A percentile compares a stretch with the other conserved stretches of the same genome.
Conservation (phyloP, 2,797 vertebrate genomes). For the Sebastolobus alascanus region DNA sequence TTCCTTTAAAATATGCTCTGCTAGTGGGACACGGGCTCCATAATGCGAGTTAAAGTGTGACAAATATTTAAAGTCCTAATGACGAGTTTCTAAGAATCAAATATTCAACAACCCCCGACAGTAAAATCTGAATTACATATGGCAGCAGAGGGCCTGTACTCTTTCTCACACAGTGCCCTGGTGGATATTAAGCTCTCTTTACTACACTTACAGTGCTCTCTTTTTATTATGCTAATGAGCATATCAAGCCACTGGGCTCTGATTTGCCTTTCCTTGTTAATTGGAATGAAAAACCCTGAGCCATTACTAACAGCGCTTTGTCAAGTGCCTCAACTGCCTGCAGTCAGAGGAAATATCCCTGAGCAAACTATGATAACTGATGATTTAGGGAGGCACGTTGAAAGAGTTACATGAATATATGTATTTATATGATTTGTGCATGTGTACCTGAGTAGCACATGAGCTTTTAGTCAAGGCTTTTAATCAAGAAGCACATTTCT, state of each 20-base stretch:
- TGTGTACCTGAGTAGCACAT: slow-evolving; percentile 3
- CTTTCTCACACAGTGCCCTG: slow-evolving; percentile 46
- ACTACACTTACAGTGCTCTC: slow-evolving; percentile 59
- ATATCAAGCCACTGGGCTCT: slow-evolving; percentile 58
- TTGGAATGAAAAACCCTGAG: slow-evolving; percentile 56
- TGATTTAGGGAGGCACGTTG: slow-evolving; percentile 29
- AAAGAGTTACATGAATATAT: slow-evolving; percentile 13
- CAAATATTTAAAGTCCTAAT: slow-evolving; percentile 27
- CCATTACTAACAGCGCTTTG: slow-evolving; percentile 57
- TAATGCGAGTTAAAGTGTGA: slow-evolving; percentile 2
- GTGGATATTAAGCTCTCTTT: slow-evolving; percentile 72
- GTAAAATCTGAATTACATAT: slow-evolving; percentile 59
- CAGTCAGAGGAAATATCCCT: slow-evolving; percentile 64
- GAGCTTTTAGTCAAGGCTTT: slow-evolving; percentile 25
- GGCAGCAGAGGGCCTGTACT: slow-evolving; percentile 53
- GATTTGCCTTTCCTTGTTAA: slow-evolving; percentile 65
- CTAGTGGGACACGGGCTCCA: not conserved
- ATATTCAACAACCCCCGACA: slow-evolving; percentile 35
- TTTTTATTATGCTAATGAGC: slow-evolving; percentile 72
- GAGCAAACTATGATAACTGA: slow-evolving; percentile 34
- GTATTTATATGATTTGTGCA: slow-evolving; percentile 2
- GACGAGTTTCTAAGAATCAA: slow-evolving; percentile 11
- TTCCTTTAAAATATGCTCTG: not conserved
- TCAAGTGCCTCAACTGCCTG: slow-evolving; percentile 43
- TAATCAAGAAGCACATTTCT: slow-evolving; percentile 24